Conservation (phyloP, 2,113 vertebrate genomes). For the Salvelinus namaycush region DNA sequence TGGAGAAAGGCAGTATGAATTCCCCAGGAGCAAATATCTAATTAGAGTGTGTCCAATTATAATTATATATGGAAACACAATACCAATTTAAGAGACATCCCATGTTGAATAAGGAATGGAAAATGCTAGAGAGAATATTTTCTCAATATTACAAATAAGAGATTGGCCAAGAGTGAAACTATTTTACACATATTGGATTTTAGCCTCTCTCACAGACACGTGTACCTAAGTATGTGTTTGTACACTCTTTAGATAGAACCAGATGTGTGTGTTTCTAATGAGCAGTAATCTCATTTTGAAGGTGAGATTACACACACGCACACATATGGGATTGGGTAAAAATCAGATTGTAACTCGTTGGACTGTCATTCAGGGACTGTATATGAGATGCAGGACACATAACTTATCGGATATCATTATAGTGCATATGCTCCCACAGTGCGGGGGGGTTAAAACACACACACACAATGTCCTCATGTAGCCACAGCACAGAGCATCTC, state of each 20-base stretch:
- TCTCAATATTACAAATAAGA: conserved; percentile 4
- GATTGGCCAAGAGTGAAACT: neutral
- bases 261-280: conserved; percentile 48
- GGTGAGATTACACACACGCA: conserved; percentile 10
- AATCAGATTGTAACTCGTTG: conserved; percentile 85
- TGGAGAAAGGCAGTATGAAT: conserved; percentile 34
- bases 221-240: neutral
- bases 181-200: neutral
- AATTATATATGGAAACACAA: conserved; percentile 32
- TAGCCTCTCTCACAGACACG: neutral
- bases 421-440: conserved; percentile 16
- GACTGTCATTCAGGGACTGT: conserved; percentile 66
- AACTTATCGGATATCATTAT: conserved; percentile 70
- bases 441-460: too few relatives aligned
- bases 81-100: conserved; percentile 23
- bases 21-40: conserved; percentile 36
- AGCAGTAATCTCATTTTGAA: conserved; percentile 69
- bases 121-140: conserved; percentile 17
- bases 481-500: too few relatives aligned
- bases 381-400: conserved; percentile 49
- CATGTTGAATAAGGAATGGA: conserved; percentile 15
- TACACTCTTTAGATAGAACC: neutral
- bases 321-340: conserved; percentile 54
- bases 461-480: too few relatives aligned
- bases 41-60: conserved; percentile 45